phyloP scores from a whole-genome alignment of 2,113 vertebrate species.

The Heteronetta atricapilla region DNA sequence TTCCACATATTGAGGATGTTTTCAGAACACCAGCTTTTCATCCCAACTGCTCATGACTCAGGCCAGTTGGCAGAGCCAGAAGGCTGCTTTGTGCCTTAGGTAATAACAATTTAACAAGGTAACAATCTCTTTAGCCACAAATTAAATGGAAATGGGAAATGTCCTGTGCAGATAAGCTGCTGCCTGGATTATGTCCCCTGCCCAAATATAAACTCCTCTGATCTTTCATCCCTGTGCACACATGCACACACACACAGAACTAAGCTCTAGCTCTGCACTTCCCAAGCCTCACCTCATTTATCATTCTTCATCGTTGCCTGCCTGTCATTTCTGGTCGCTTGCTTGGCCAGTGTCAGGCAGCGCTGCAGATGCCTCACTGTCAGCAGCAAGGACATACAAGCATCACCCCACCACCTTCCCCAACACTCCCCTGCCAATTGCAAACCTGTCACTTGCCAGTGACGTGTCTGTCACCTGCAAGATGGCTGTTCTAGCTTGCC shows the following conservation, averaged over 20 bases:
- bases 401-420: background rate
- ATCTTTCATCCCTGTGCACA: slow-evolving; percentile 40
- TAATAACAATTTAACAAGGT: slow-evolving; percentile 65
- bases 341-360: background rate
- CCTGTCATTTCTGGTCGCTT: background rate
- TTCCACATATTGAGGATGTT: slow-evolving; percentile 29
- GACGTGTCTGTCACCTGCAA: rapidly evolving
- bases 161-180: slow-evolving; percentile 65
- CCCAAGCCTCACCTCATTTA: background rate
- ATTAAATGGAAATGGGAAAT: slow-evolving; percentile 64
- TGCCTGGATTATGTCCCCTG: slow-evolving; percentile 50
- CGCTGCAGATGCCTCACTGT: background rate
- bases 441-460: background rate
- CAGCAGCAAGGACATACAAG: background rate
- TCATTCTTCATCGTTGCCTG: background rate
- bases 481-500: background rate
- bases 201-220: slow-evolving; percentile 55
- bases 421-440: background rate
- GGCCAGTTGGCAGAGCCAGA: slow-evolving; percentile 65
- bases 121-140: slow-evolving; percentile 66
- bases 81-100: slow-evolving; percentile 62
- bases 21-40: slow-evolving; percentile 49
- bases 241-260: background rate
- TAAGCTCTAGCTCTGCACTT: background rate
- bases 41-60: slow-evolving; percentile 25